Evolutionary conservation across 1,140 invertebrate species (phyloP).

Genomic region (Sarcophaga peregrina): DNA sequence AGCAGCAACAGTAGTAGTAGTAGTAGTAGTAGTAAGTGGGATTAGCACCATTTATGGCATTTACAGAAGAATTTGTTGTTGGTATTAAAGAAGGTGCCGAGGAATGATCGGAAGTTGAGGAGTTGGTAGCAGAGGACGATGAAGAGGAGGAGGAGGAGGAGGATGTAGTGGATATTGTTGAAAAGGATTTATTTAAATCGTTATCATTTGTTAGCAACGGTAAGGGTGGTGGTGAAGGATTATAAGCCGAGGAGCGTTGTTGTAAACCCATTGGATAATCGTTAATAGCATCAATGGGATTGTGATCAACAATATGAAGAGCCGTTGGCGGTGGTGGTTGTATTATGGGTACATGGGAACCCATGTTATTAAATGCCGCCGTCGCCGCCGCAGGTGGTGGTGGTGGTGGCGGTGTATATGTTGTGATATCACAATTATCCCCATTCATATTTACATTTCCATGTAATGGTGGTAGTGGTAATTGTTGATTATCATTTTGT

Average conservation of each 20-base stretch:
- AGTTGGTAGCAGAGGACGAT: neutral
- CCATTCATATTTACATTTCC: constrained; percentile 26
- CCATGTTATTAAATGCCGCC: constrained; percentile 29
- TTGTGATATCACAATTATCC: constrained; percentile 28
- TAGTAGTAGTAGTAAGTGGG: too few species aligned
- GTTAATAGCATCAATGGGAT: constrained; percentile 41
- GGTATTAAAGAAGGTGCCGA: constrained; percentile 60
- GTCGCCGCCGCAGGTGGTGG: too few species aligned
- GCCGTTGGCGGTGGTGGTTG: neutral
- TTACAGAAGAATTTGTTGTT: constrained; percentile 32
- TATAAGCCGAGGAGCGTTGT: neutral
- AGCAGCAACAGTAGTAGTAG: too few species aligned
- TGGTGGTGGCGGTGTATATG: constrained; percentile 32
- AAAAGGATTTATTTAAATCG: constrained; percentile 11
- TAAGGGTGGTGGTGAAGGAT: neutral
- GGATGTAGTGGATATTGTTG: constrained; percentile 20
- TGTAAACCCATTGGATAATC: constrained; percentile 41
- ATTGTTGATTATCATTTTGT: constrained; percentile 21
- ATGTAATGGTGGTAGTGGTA: neutral
- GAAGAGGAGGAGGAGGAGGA: neutral
- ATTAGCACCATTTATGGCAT: constrained; percentile 41
- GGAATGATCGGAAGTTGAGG: constrained; percentile 40
- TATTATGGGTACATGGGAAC: neutral
- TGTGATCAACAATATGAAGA: constrained; percentile 25
- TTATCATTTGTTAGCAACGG: neutral